Evolutionary conservation across 1,140 invertebrate genomes (phyloP), one percentile per base, ranked within the genome.

Genomic region (Idris sp.): DNA sequence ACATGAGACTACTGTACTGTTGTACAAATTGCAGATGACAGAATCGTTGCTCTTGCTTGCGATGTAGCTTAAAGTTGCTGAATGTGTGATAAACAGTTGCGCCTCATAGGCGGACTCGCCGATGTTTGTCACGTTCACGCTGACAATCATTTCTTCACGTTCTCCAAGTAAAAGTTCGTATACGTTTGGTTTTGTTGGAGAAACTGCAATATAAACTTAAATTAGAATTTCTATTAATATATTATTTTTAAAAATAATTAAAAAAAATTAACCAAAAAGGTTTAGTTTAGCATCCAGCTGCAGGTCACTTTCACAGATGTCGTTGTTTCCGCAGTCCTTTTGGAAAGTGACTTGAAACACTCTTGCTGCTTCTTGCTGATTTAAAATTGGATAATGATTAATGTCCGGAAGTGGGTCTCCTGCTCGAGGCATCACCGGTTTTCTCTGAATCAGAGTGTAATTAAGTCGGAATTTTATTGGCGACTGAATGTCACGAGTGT

Each of bases 81-180:
- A 94, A 84, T 97, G 94, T 14, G 88, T 85, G 1, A 98, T 89
- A 81, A 93, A 95, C 0, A 98, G 81, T 76, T 93, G 92, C 0
- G 96, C 92, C 83, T 98, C 95, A 81, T 98, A 98, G 0, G 97
- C 97, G 0, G 96, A 94, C 83, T 99, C 97, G 1, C 92, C 92
- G 13, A 89, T 79, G 83, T 98, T 99, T 16, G 87, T 88, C 1
- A 96, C 90, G 15, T 89, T 91, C 7, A 97, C 89, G 25, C 93
- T 90, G 0, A 99, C 86, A 25, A 92, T 89, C 4, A 98, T 89
- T 84, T 95, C 93, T 49, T 93, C 91, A 35, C 92, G 89, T 77
- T 93, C 90, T 3, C 95, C 95, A 62, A 96, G 84, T 9, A 92
- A 90, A 30, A 88, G 72, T 58, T 87, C 85, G 30, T 87, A 87